Base-by-base conservation (phyloP, 2,888 invertebrate genomes). In the Podabrus alpinus region DNA sequence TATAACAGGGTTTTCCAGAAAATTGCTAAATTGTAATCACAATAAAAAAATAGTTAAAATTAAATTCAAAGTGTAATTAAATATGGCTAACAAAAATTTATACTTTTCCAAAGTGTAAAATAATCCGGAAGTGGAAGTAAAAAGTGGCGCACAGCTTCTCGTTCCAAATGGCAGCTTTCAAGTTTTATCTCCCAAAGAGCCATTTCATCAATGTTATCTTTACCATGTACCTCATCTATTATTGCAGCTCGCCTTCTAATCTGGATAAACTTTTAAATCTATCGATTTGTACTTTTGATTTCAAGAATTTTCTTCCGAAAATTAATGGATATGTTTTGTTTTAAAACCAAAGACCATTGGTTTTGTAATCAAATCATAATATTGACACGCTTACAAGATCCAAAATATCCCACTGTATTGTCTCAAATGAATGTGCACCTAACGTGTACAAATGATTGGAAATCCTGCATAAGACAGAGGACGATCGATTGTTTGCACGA, bases 151-250 rank as follows among this genome's bases (percentile, higher is more conserved):
- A 61, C 69, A 71, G 72, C 74, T 73, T 75, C 74, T 77, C 73
- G 76, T 76, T 71, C 60, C 73, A 68, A 73, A 73, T 76, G 76
- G 76, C 73, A 76, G 76, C 77, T 79, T 74, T 76, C 77, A 78
- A 80, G 78, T 77, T 79, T 80, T 80, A 79, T 78, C 76, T 77
- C 78, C 79, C 70, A 76, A 80, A 79, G 79, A 79, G 78, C 79
- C 79, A 76, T 80, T 80, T 80, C 80, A 79, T 80, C 80, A 80
- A 80, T 79, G 80, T 80, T 78, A 79, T 80, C 79, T 80, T 79
- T 73, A 72, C 76, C 70, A 71, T 79, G 78, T 77, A 80, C 77
- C 80, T 79, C 79, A 80, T 80, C 78, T 79, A 80, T 80, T 80
- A 80, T 80, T 80, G 73, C 74, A 76, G 71, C 72, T 76, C 71